Conservation (phyloP, 2,888 invertebrate species). For the Octonoba sinensis region DNA sequence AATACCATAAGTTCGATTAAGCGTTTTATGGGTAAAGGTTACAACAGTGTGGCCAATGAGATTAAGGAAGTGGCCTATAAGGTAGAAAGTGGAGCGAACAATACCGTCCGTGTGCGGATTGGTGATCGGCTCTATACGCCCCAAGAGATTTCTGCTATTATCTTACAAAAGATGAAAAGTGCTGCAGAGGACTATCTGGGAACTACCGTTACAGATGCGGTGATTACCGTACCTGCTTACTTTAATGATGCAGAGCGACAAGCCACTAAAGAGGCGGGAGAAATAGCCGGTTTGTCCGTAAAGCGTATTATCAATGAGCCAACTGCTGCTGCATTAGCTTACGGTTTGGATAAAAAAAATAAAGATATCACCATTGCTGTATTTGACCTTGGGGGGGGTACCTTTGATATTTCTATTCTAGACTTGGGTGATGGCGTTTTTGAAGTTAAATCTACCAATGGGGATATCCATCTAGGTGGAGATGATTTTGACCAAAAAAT, state of each 20-base stretch:
- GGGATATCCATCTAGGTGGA: conserved; percentile 97
- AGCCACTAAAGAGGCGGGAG: conserved; percentile 98
- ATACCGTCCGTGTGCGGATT: neutral
- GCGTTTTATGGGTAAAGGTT: conserved; percentile 87
- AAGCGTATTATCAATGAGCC: conserved; percentile 98
- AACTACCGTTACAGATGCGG: conserved; percentile 80
- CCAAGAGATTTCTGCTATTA: conserved; percentile 96
- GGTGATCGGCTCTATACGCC: conserved; percentile 89
- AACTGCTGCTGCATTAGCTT: conserved; percentile 97
- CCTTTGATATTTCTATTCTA: conserved; percentile 97
- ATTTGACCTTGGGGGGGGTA: conserved; percentile 98
- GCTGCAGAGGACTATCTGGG: conserved; percentile 77
- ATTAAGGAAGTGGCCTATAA: no score
- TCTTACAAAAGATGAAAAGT: conserved; percentile 96
- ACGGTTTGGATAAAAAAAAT: conserved; percentile 92
- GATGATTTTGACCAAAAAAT: conserved; percentile 98
- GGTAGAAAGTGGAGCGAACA: no score
- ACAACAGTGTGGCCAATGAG: neutral
- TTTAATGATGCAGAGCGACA: conserved; percentile 98
- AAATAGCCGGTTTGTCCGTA: conserved; percentile 96
- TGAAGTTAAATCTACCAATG: conserved; percentile 99
- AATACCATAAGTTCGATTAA: conserved; percentile 99
- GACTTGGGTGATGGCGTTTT: conserved; percentile 99
- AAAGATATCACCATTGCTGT: conserved; percentile 88
- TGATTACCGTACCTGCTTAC: conserved; percentile 98